phyloP scores from a whole-genome alignment of 2,113 vertebrate genomes.

The Hippolais icterina region DNA sequence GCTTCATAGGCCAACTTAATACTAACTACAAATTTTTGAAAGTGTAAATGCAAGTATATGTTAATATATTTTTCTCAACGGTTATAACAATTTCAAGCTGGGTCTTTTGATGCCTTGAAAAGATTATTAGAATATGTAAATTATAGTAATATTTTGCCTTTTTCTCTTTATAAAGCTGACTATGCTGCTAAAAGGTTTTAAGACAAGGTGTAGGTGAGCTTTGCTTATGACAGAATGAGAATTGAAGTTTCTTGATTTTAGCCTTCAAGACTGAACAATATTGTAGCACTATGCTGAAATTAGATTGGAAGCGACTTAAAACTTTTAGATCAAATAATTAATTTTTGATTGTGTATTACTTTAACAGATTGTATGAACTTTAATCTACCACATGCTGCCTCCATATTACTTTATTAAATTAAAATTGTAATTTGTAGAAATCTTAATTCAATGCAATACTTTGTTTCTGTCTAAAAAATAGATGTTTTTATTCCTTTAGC shows the following conservation, averaged over 20 bases:
- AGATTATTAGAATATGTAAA: slow-evolving; percentile 72
- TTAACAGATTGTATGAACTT: slow-evolving; percentile 51
- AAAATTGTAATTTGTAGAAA: slow-evolving; percentile 56
- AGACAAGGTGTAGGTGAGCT: slow-evolving; percentile 54
- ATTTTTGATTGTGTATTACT: slow-evolving; percentile 57
- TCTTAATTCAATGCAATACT: slow-evolving; percentile 12
- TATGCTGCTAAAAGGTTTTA: slow-evolving; percentile 71
- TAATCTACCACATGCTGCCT: slow-evolving; percentile 69
- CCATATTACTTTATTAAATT: slow-evolving; percentile 59
- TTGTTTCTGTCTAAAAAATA: slow-evolving; percentile 15
- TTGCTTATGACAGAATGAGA: slow-evolving; percentile 37
- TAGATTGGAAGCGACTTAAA: slow-evolving; percentile 29
- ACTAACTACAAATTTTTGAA: slow-evolving; percentile 47
- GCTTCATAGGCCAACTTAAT: slow-evolving; percentile 35
- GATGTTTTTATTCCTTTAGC: slow-evolving; percentile 16
- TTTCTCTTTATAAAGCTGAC: slow-evolving; percentile 65
- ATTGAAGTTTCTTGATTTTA: slow-evolving; percentile 47
- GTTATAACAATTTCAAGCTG: slow-evolving; percentile 46
- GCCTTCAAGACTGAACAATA: slow-evolving; percentile 4
- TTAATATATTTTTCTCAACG: slow-evolving; percentile 75
- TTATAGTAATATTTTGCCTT: slow-evolving; percentile 67
- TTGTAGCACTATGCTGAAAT: slow-evolving; percentile 39
- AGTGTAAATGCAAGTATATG: slow-evolving; percentile 73
- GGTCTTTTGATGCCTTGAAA: slow-evolving; percentile 64
- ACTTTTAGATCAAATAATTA: slow-evolving; percentile 44